These are phyloP conservation scores for Solea senegalensis DNA, from an alignment of 2,113 vertebrate species.

Conservation along the genomic window DNA sequence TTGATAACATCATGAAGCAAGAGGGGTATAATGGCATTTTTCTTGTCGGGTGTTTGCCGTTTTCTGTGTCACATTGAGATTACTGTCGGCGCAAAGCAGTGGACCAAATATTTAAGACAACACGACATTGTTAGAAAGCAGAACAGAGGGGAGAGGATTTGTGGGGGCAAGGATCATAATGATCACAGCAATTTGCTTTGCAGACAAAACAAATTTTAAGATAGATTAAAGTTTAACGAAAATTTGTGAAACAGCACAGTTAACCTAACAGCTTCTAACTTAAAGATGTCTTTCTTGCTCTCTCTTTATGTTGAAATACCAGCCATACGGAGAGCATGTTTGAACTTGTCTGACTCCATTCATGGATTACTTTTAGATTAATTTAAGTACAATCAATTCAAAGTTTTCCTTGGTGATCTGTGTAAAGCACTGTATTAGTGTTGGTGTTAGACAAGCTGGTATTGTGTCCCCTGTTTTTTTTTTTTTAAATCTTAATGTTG, in stretches of 20 bases:
- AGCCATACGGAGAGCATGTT: no score
- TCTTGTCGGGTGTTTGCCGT: constrained; percentile 8
- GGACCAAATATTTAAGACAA: constrained; percentile 35
- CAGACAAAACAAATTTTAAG: constrained; percentile 25
- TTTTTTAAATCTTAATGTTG: no score
- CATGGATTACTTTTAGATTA: no score
- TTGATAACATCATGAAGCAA: constrained; percentile 28
- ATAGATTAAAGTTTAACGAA: constrained; percentile 4
- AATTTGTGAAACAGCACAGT: no score
- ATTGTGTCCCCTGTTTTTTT: no score
- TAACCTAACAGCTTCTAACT: not conserved
- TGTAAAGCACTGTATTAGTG: no score
- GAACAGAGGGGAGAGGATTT: constrained; percentile 44
- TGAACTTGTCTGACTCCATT: no score
- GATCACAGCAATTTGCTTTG: constrained; percentile 19
- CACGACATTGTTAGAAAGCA: constrained; percentile 57
- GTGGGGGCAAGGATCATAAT: constrained; percentile 50
- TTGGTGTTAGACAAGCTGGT: no score
- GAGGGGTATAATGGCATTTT: constrained; percentile 4
- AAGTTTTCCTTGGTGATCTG: no score
- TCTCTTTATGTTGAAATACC: no score
- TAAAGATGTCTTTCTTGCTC: not conserved
- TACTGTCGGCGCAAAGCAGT: not conserved
- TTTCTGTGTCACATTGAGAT: constrained; percentile 8
- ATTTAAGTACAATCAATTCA: no score